Evolutionary conservation across 2,797 vertebrate species (phyloP).

Genomic region (Darevskia nairensis): DNA sequence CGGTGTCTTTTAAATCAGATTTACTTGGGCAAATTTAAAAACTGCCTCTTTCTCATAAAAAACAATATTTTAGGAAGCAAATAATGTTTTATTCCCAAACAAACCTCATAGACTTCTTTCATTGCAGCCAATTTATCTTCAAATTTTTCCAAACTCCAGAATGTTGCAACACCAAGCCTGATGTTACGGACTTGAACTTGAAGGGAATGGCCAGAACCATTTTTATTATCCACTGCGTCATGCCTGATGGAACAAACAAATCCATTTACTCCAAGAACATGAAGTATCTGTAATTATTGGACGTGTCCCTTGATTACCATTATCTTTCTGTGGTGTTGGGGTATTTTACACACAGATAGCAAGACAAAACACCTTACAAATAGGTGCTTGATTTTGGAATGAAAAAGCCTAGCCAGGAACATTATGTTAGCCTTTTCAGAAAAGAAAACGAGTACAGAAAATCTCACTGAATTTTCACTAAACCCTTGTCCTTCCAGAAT

Average conservation of each 20-base stretch:
- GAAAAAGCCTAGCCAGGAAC: background rate
- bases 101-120: slow-evolving; percentile 93
- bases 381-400: background rate
- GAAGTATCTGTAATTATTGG: background rate
- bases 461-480: background rate
- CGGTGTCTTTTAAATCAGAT: background rate
- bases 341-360: background rate
- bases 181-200: slow-evolving; percentile 90
- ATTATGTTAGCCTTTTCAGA: background rate
- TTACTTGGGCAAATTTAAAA: background rate
- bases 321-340: rapidly evolving
- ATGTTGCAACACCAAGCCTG: slow-evolving; percentile 89
- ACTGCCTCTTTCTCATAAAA: slow-evolving; percentile 11
- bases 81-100: slow-evolving; percentile 45
- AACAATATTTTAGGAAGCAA: background rate
- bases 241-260: slow-evolving; percentile 76
- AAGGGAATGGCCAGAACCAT: slow-evolving; percentile 62
- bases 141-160: slow-evolving; percentile 95
- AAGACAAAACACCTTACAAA: background rate
- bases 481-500: background rate
- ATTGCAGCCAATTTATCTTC: slow-evolving; percentile 91
- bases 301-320: background rate
- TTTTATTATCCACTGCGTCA: slow-evolving; percentile 76
- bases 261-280: slow-evolving; percentile 13
- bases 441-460: background rate